Percentiles rank a stretch among this genome's conserved stretches.
phyloP scores from a whole-genome alignment of 2,888 invertebrate genomes.

The Onthophagus sagittarius region DNA sequence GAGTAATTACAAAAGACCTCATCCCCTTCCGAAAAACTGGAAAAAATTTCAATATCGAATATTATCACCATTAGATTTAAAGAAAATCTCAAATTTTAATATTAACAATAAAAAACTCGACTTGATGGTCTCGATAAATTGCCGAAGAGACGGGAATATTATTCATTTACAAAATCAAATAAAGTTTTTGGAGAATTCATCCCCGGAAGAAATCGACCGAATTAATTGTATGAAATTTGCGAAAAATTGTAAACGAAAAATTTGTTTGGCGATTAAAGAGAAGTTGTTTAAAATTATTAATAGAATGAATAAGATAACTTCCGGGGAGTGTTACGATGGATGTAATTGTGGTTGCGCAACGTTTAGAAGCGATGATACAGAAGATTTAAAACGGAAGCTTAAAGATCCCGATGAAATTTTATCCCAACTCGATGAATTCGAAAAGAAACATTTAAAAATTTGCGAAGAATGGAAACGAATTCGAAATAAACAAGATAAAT shows the following conservation, averaged over 20 bases:
- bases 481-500: not conserved
- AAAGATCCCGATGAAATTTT: slow-evolving; percentile 6
- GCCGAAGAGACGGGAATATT: slow-evolving; percentile 8
- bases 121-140: slow-evolving; percentile 8
- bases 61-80: not conserved
- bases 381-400: not conserved
- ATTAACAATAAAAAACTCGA: slow-evolving; percentile 4
- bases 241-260: not conserved
- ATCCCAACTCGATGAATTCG: not conserved
- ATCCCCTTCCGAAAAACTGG: too few relatives aligned
- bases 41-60: not conserved
- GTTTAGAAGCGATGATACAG: not conserved
- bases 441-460: not conserved
- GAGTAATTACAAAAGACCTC: not conserved
- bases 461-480: not conserved
- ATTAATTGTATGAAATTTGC: not conserved
- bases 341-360: not conserved
- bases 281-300: not conserved
- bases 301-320: not conserved
- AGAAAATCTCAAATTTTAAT: not conserved
- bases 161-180: slow-evolving; percentile 6
- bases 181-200: not conserved
- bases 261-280: not conserved
- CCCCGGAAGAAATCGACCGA: slow-evolving; percentile 1
- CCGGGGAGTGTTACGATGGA: not conserved